Conservation (phyloP, 1,140 invertebrate species). For the Drosophila navojoa region DNA sequence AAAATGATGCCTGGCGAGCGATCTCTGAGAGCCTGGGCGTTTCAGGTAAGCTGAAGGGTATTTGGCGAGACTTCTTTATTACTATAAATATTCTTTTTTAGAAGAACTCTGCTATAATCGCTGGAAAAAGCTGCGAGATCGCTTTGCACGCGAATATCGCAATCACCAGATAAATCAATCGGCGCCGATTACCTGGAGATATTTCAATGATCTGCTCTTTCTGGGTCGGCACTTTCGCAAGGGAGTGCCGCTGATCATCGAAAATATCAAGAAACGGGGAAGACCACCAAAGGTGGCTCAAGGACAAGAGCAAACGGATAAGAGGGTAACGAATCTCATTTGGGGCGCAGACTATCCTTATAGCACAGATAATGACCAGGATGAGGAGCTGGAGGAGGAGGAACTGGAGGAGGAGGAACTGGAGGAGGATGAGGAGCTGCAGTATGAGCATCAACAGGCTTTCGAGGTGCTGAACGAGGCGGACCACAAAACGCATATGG, state of each 20-base stretch:
- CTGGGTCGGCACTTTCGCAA: constrained; percentile 70
- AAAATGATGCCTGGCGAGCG: constrained; percentile 71
- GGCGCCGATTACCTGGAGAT: constrained; percentile 59
- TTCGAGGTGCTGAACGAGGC: constrained; percentile 54
- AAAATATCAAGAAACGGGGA: constrained; percentile 63
- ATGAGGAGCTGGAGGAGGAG: constrained; percentile 60
- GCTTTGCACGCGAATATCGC: constrained; percentile 74
- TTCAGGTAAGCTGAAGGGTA: constrained; percentile 46
- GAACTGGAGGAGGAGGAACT: constrained; percentile 37
- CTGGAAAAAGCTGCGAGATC: constrained; percentile 78
- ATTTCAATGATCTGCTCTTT: constrained; percentile 71
- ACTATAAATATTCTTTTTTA: constrained; percentile 10
- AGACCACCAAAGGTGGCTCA: constrained; percentile 50
- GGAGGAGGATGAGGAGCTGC: constrained; percentile 55
- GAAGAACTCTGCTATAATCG: constrained; percentile 74
- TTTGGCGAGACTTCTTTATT: background rate
- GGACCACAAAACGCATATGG: constrained; percentile 28
- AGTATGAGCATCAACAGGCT: constrained; percentile 47
- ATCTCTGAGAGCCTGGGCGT: constrained; percentile 67
- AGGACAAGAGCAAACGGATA: background rate
- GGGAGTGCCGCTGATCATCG: constrained; percentile 62
- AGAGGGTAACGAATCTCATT: constrained; percentile 1
- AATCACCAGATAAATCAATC: constrained; percentile 64
- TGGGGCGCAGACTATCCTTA: constrained; percentile 69
- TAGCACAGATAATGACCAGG: constrained; percentile 59